phyloP scores from a whole-genome alignment of 1,140 invertebrate species.

The Drosophila orosa region DNA sequence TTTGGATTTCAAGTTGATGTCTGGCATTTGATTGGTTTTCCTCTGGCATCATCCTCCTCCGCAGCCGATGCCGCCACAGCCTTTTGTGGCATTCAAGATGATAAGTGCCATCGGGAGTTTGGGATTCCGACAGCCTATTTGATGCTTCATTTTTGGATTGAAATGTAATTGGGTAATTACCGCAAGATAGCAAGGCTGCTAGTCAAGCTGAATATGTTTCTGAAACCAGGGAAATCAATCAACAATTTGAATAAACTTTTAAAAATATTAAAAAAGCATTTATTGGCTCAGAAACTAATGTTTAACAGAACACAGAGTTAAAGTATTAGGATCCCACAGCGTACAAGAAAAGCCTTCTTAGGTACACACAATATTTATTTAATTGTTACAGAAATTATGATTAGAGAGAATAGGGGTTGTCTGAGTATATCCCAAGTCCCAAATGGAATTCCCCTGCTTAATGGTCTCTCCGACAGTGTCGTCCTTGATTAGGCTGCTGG shows the following conservation, averaged over 20 bases:
- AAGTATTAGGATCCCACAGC: neutral
- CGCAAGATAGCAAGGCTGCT: slow-evolving; percentile 1
- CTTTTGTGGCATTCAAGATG: slow-evolving; percentile 25
- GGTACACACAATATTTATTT: neutral
- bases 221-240: slow-evolving; percentile 7
- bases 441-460: neutral
- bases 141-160: slow-evolving; percentile 39
- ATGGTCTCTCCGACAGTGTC: no score
- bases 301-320: neutral
- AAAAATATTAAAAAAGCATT: neutral
- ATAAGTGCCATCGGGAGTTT: slow-evolving; percentile 1
- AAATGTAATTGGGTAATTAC: slow-evolving; percentile 54
- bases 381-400: neutral
- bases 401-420: neutral
- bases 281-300: neutral
- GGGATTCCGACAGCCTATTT: neutral
- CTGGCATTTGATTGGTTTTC: slow-evolving; percentile 75
- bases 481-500: slow-evolving; percentile 8
- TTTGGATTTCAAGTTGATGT: slow-evolving; percentile 71
- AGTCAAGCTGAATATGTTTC: neutral
- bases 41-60: neutral
- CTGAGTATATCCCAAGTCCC: neutral
- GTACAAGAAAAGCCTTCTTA: neutral
- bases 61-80: no score
- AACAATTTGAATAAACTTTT: neutral